Conservation (phyloP, 2,797 vertebrate species). For the Cyclopterus lumpus region DNA sequence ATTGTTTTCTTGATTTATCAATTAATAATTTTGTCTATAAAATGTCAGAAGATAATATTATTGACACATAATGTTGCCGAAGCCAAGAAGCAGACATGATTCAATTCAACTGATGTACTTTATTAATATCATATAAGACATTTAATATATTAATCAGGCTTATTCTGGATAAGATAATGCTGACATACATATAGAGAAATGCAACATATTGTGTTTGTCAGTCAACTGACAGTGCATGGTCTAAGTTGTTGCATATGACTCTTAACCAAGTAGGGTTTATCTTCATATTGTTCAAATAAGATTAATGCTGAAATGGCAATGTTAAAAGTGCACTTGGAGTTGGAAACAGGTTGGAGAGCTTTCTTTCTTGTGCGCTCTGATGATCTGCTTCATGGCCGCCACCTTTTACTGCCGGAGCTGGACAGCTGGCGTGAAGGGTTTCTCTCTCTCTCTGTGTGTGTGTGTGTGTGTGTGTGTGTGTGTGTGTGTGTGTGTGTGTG, state of each 20-base stretch:
- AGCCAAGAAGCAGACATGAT: not conserved
- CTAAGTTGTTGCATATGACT: not conserved
- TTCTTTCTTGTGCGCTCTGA: slow-evolving; percentile 49
- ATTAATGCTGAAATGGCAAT: not conserved
- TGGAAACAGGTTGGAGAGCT: slow-evolving; percentile 32
- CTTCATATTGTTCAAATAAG: not conserved
- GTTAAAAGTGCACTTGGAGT: not conserved
- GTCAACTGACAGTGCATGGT: not conserved
- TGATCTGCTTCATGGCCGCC: slow-evolving; percentile 26
- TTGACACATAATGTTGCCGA: not conserved
- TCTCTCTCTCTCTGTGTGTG: slow-evolving; percentile 27
- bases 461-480: not conserved
- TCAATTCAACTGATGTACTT: not conserved
- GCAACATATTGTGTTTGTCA: not conserved
- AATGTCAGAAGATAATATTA: not conserved
- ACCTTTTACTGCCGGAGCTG: slow-evolving; percentile 26
- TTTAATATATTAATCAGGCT: not conserved
- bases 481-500: slow-evolving; percentile 9
- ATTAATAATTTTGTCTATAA: not conserved
- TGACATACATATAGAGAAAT: not conserved
- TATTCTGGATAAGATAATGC: not conserved
- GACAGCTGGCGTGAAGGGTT: slow-evolving; percentile 81
- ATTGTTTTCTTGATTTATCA: not conserved
- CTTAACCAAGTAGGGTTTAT: not conserved
- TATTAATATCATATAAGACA: not conserved